Conservation (phyloP, 2,888 invertebrate species). For the Latrodectus elegans region DNA sequence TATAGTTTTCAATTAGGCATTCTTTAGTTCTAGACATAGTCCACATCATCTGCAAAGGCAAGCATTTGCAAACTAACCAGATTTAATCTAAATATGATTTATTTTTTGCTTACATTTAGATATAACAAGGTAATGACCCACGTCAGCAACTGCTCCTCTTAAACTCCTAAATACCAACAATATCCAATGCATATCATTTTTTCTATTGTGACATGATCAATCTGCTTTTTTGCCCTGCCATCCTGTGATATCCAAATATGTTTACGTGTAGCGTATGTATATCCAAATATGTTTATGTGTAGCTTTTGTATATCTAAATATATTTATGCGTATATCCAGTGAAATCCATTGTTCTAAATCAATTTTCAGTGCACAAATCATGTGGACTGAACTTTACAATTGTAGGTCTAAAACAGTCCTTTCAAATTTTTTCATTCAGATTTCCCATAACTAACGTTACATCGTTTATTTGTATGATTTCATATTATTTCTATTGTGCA, state of each 20-base stretch:
- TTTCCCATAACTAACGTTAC: neutral
- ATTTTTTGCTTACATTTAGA: neutral
- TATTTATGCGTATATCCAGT: neutral
- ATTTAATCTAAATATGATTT: neutral
- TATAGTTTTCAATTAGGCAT: too few species aligned
- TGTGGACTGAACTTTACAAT: neutral
- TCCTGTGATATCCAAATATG: neutral
- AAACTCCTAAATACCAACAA: neutral
- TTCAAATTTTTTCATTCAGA: neutral
- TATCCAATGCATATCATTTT: neutral
- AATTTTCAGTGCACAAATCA: neutral
- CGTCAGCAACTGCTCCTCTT: neutral
- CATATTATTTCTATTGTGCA: neutral
- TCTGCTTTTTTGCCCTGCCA: neutral
- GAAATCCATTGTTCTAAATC: neutral
- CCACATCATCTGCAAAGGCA: too few species aligned
- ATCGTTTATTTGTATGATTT: neutral
- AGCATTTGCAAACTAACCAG: too few species aligned
- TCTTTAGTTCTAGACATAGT: too few species aligned
- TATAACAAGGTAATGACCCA: neutral
- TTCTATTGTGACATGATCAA: neutral
- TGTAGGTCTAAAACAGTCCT: neutral
- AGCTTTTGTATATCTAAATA: neutral
- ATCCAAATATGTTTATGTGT: neutral
- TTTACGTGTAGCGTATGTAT: too few species aligned